Evolutionary conservation across 1,140 invertebrate genomes (phyloP).

Genomic region (Orchestia grillus): DNA sequence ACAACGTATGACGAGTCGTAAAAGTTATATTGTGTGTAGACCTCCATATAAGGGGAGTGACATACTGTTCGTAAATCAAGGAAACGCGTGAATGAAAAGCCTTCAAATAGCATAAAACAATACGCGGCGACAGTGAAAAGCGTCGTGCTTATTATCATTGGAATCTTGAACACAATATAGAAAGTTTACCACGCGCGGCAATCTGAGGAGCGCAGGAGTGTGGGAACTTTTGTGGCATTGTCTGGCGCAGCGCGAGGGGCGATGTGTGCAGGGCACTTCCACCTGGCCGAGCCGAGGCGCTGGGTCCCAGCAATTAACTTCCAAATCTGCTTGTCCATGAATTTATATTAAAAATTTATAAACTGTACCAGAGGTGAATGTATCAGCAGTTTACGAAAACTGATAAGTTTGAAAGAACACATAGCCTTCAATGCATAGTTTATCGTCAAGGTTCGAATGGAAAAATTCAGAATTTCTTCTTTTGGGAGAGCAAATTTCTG

Average conservation of each 20-base stretch:
- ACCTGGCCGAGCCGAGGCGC: not conserved
- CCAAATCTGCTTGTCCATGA: not conserved
- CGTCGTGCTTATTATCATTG: constrained; percentile 28
- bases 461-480: no score
- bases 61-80: not conserved
- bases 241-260: not conserved
- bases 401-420: no score
- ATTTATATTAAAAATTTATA: not conserved
- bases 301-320: not conserved
- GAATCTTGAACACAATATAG: constrained; percentile 40
- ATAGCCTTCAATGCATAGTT: no score
- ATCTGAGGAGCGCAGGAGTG: not conserved
- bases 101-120: not conserved
- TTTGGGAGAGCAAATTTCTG: no score
- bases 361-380: not conserved
- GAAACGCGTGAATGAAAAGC: not conserved
- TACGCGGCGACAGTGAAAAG: constrained; percentile 32
- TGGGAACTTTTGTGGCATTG: constrained; percentile 31
- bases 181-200: constrained; percentile 25
- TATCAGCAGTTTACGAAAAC: not conserved
- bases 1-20: not conserved
- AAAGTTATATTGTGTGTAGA: not conserved
- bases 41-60: not conserved
- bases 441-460: no score
- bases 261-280: not conserved